Conservation (phyloP, 2,888 invertebrate species). For the Hypselothyrea guttata region DNA sequence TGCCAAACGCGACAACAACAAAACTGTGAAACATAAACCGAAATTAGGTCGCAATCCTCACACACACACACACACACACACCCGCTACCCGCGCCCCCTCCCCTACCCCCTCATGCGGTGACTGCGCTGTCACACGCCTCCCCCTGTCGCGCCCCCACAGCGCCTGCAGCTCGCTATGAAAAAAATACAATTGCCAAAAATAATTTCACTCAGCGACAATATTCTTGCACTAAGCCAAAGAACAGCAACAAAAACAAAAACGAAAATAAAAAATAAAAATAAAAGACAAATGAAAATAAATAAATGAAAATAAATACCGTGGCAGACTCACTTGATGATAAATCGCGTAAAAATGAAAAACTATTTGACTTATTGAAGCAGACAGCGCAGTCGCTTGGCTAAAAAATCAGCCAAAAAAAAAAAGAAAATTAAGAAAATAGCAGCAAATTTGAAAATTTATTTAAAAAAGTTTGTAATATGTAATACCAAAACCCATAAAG, state of each 20-base stretch:
- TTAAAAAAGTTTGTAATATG: too few species aligned
- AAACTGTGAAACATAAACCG: conserved; percentile 47
- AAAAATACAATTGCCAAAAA: conserved; percentile 72
- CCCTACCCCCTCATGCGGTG: not conserved
- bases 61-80: not conserved
- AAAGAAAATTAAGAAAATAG: conserved; percentile 27
- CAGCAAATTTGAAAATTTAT: conserved; percentile 45
- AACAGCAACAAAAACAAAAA: conserved; percentile 18
- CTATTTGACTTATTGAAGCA: conserved; percentile 75
- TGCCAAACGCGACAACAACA: conserved; percentile 20
- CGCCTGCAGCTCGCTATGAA: conserved; percentile 38
- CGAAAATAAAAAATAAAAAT: conserved; percentile 13
- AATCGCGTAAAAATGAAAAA: conserved; percentile 62
- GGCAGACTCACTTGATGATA: conserved; percentile 35
- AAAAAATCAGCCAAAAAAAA: not conserved
- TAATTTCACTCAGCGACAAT: conserved; percentile 67
- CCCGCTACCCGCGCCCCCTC: not conserved
- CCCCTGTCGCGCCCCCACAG: conserved; percentile 10
- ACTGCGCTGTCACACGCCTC: not conserved
- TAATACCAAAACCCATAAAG: conserved; percentile 12
- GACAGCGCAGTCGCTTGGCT: conserved; percentile 54
- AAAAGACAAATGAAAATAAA: conserved; percentile 3
- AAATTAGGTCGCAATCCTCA: conserved; percentile 60
- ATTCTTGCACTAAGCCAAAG: conserved; percentile 49
- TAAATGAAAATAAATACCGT: conserved; percentile 15